Base-by-base conservation (phyloP, 2,888 invertebrate species). In the Ectropis crepuscularia region DNA sequence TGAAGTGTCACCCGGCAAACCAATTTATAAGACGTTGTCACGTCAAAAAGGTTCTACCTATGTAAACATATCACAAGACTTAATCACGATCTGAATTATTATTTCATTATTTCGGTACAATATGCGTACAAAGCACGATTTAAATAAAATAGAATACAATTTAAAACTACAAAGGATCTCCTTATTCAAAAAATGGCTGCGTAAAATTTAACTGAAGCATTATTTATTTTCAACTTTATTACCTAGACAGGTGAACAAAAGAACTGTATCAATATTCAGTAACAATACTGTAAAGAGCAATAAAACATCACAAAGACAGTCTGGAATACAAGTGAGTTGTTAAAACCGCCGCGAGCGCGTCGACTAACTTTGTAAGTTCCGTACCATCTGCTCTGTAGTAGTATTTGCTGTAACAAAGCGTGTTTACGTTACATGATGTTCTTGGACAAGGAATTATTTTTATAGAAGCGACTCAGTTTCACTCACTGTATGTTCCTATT, bases 321-420 rank as follows among this genome's bases (percentile, higher is more conserved):
- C 57, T 53, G 38, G 38, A 9, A n/a, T 51, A 42, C 42, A 60
- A 41, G 38, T 10, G 51, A 57, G 61, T 61, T 61, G 57, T 62
- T 62, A 50, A 55, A 53, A 62, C 51, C 38, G 42, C 57, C 53
- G 57, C 57, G 6, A 45, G 55, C 53, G 42, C 42, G 50, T 42
- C 47, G n/a, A 61, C 48, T 47, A 47, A 62, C 47, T 61, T 57
- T 61, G 50, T 42, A 42, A 39, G 51, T 61, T 57, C n/a, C 41
- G 57, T 41, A 55, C 39, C 58, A 63, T 63, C 59, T 63, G 59
- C 46, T 11, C 47, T 57, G 50, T 57, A 53, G 51, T 55, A 61
- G 55, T 57, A 53, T 57, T 57, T 57, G 51, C 46, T 41, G 47
- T 6, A 8, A 53, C 42, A 47, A 53, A 54, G 48, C 58, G 41